These are phyloP conservation scores for Numida meleagris DNA, from an alignment of 2,113 vertebrate genomes.

Conservation along the genomic window DNA sequence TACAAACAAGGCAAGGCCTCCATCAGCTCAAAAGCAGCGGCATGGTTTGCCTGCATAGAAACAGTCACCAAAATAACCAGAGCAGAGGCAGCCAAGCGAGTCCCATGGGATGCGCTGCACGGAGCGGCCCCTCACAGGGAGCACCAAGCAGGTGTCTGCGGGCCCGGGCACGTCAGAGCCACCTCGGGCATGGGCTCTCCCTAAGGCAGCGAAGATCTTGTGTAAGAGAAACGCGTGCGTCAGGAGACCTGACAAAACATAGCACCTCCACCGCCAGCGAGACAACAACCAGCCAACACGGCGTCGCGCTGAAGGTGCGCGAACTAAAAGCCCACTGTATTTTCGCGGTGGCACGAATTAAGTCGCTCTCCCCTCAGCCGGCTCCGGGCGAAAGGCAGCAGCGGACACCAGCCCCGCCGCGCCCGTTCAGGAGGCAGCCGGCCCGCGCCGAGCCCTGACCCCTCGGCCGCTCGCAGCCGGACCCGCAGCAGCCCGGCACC, in stretches of 20 bases:
- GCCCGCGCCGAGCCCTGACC: too few species aligned
- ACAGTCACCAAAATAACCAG: neutral
- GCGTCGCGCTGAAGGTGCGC: neutral
- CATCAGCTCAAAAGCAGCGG: neutral
- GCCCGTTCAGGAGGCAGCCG: too few species aligned
- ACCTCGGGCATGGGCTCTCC: neutral
- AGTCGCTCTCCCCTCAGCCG: too few species aligned
- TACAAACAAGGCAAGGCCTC: neutral
- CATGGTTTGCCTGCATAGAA: neutral
- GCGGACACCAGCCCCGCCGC: too few species aligned
- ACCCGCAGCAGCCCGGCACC: too few species aligned
- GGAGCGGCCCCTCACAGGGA: neutral
- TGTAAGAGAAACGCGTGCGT: fast-evolving
- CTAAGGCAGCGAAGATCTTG: neutral
- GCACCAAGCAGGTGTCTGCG: fast-evolving
- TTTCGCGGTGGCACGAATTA: too few species aligned
- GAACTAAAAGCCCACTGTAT: too few species aligned
- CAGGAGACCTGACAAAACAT: neutral
- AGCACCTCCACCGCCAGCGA: neutral
- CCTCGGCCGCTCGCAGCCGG: too few species aligned
- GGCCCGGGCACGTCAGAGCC: neutral
- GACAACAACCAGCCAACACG: neutral
- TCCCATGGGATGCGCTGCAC: fast-evolving
- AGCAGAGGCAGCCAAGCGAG: neutral
- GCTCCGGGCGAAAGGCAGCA: too few species aligned